These are phyloP conservation scores for Drosophila cardini DNA, from an alignment of 1,140 invertebrate genomes.

Conservation along the genomic window DNA sequence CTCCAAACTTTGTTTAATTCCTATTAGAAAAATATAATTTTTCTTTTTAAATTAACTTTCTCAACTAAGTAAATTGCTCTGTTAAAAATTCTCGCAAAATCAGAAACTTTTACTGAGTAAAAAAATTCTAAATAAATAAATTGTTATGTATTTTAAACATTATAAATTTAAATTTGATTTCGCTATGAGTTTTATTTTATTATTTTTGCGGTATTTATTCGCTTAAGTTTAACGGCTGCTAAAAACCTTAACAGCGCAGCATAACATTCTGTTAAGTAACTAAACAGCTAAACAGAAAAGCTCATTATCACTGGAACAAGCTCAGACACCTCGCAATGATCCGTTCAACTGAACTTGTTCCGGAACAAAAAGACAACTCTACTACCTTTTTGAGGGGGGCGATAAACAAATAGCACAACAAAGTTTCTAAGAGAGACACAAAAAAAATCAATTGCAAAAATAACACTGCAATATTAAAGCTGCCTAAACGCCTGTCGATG, in stretches of 20 bases:
- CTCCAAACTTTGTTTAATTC: too few relatives aligned
- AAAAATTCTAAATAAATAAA: not conserved
- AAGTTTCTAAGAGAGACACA: slow-evolving; percentile 48
- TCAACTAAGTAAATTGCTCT: too few relatives aligned
- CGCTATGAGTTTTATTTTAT: not conserved
- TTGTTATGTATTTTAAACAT: not conserved
- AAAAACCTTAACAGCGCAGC: not conserved
- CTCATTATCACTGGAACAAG: not conserved
- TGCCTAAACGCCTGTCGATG: slow-evolving; percentile 7
- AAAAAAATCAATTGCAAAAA: slow-evolving; percentile 71
- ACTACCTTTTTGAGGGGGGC: slow-evolving; percentile 10
- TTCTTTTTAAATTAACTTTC: too few relatives aligned
- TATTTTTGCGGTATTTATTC: not conserved
- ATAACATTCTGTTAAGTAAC: not conserved
- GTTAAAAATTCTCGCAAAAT: not conserved
- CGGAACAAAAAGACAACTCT: slow-evolving; percentile 7
- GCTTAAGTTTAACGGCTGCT: not conserved
- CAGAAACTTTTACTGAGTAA: not conserved
- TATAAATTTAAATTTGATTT: not conserved
- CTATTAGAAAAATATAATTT: too few relatives aligned
- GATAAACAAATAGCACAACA: slow-evolving; percentile 59
- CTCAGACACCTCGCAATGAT: not conserved
- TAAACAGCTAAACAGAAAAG: not conserved
- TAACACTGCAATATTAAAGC: slow-evolving; percentile 23
- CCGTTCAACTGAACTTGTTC: slow-evolving; percentile 6